These are phyloP conservation scores for Vannuccia rotundouncinata DNA, from an alignment of 2,888 invertebrate species.

Conservation along the genomic window DNA sequence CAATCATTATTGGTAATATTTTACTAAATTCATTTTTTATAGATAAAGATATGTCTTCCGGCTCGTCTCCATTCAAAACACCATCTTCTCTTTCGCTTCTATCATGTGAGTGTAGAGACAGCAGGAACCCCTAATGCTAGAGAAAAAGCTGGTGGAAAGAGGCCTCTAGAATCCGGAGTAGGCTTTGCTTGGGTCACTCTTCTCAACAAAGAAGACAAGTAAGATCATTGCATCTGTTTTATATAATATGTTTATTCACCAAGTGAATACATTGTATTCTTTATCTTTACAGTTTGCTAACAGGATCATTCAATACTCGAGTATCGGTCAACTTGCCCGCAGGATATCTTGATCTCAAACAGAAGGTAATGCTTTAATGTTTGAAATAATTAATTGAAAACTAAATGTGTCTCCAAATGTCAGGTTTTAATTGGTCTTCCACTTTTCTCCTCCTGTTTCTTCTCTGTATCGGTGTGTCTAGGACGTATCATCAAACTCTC, in stretches of 20 bases:
- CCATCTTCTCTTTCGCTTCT: slow-evolving; percentile 87
- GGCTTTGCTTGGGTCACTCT: slow-evolving; percentile 91
- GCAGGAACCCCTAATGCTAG: slow-evolving; percentile 31
- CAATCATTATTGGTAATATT: too few relatives aligned
- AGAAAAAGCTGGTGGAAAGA: slow-evolving; percentile 44
- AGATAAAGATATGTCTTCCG: slow-evolving; percentile 79
- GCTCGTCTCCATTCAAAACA: slow-evolving; percentile 74
- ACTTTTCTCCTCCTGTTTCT: too few relatives aligned
- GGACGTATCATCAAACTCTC: too few relatives aligned
- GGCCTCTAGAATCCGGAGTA: slow-evolving; percentile 62
- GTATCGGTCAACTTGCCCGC: slow-evolving; percentile 80
- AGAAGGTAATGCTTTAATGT: too few relatives aligned
- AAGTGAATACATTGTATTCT: slow-evolving; percentile 33
- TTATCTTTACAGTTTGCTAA: slow-evolving; percentile 60
- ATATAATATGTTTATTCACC: background rate
- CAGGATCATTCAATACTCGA: slow-evolving; percentile 73
- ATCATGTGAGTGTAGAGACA: slow-evolving; percentile 76
- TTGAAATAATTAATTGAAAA: too few relatives aligned
- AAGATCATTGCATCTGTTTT: slow-evolving; percentile 41
- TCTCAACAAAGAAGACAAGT: slow-evolving; percentile 67
- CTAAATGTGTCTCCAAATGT: too few relatives aligned
- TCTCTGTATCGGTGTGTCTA: too few relatives aligned
- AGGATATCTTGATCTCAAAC: slow-evolving; percentile 65
- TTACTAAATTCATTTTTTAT: slow-evolving; percentile 34
- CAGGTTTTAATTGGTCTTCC: too few relatives aligned